Percentiles rank a stretch among this genome's conserved stretches.
phyloP scores from a whole-genome alignment of 2,888 invertebrate species.

The Yponomeuta sedellus region DNA sequence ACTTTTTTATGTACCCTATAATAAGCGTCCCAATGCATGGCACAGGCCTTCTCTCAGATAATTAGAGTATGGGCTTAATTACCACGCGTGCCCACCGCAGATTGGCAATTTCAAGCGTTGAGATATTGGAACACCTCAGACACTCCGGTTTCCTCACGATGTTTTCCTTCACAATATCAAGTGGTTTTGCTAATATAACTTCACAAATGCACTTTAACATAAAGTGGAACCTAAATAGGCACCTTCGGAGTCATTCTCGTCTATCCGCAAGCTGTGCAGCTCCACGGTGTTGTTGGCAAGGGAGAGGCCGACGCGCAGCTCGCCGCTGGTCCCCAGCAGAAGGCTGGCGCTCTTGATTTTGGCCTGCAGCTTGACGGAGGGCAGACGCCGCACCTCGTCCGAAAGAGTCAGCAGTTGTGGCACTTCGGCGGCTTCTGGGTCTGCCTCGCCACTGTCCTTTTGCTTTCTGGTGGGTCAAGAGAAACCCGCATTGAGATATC shows the following conservation, averaged over 20 bases:
- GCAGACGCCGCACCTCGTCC: constrained; percentile 84
- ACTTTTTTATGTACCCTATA: too few species aligned
- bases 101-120: too few species aligned
- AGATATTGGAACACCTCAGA: too few species aligned
- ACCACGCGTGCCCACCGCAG: too few species aligned
- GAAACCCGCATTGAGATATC: not conserved
- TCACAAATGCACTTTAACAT: too few species aligned
- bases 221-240: constrained; percentile 26
- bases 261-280: constrained; percentile 76
- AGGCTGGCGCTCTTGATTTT: constrained; percentile 84
- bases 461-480: constrained; percentile 38
- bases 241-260: constrained; percentile 73
- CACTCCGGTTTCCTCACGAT: too few species aligned
- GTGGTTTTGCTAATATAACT: too few species aligned
- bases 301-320: constrained; percentile 80
- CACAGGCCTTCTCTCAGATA: too few species aligned
- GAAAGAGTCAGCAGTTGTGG: constrained; percentile 73
- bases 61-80: too few species aligned
- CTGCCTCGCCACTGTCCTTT: constrained; percentile 51
- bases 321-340: constrained; percentile 82
- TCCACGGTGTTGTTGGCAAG: constrained; percentile 86
- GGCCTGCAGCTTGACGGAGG: constrained; percentile 79
- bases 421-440: constrained; percentile 43
- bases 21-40: too few species aligned
- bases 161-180: too few species aligned